Conservation (phyloP, 2,888 invertebrate species). For the Apamea sordens region DNA sequence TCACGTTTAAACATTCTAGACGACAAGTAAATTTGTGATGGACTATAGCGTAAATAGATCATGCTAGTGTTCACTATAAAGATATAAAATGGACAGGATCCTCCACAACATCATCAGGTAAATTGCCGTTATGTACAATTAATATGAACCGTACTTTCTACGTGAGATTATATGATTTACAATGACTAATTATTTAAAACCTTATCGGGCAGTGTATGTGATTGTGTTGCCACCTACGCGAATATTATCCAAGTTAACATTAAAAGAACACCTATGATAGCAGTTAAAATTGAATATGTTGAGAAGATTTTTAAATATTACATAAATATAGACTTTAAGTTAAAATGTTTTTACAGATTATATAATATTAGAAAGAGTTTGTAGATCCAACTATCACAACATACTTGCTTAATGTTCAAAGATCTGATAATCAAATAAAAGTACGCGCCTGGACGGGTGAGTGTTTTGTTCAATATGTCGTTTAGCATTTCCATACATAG, state of each 20-base stretch:
- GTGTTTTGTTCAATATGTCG: slow-evolving; percentile 63
- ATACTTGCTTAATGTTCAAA: slow-evolving; percentile 73
- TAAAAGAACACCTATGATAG: slow-evolving; percentile 33
- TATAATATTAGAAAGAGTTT: slow-evolving; percentile 51
- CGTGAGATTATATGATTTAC: slow-evolving; percentile 70
- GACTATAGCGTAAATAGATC: slow-evolving; percentile 62
- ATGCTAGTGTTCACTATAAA: slow-evolving; percentile 69
- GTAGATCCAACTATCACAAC: slow-evolving; percentile 56
- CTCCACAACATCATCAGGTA: slow-evolving; percentile 64
- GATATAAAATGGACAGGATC: slow-evolving; percentile 80
- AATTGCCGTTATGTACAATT: slow-evolving; percentile 69
- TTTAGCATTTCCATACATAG: slow-evolving; percentile 71
- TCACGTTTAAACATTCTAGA: slow-evolving; percentile 63
- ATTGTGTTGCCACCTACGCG: slow-evolving; percentile 51
- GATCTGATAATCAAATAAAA: slow-evolving; percentile 67
- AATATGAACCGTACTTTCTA: slow-evolving; percentile 67
- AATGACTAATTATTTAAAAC: slow-evolving; percentile 58
- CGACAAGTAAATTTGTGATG: slow-evolving; percentile 72
- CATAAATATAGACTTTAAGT: slow-evolving; percentile 48
- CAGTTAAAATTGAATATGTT: slow-evolving; percentile 45
- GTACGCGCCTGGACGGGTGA: slow-evolving; percentile 84
- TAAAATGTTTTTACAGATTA: slow-evolving; percentile 53
- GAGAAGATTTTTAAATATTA: slow-evolving; percentile 43
- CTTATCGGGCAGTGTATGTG: slow-evolving; percentile 72
- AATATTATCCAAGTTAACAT: slow-evolving; percentile 29